Conservation (phyloP, 2,113 vertebrate species). For the Conger conger region DNA sequence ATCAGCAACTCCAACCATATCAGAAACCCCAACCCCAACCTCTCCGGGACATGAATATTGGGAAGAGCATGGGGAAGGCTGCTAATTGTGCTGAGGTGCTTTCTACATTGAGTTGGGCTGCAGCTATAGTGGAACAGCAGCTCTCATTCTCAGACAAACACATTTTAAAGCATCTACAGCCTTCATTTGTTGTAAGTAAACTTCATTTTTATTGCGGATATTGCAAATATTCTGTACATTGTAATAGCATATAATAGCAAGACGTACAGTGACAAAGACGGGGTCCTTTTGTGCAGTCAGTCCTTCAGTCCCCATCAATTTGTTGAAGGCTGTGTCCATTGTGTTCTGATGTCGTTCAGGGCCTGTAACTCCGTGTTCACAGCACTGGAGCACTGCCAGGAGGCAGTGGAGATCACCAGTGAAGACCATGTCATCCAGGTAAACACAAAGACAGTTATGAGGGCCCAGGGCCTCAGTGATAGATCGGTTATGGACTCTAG, state of each 20-base stretch:
- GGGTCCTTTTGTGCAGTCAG: neutral
- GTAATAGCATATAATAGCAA: neutral
- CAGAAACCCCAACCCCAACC: no score
- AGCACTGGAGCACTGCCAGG: conserved; percentile 89
- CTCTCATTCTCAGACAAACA: neutral
- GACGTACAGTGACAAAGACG: neutral
- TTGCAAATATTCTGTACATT: neutral
- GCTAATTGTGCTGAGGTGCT: neutral
- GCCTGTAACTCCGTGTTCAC: conserved; percentile 91
- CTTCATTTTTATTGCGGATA: no score
- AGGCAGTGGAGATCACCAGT: conserved; percentile 94
- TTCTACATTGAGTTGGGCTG: neutral
- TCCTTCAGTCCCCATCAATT: neutral
- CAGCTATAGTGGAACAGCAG: neutral
- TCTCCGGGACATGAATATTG: no score
- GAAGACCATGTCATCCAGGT: conserved; percentile 97
- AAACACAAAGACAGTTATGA: conserved; percentile 14
- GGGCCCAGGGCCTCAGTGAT: neutral
- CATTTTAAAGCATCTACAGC: neutral
- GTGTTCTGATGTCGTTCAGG: conserved; percentile 64
- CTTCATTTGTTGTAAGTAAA: neutral
- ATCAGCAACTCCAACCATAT: conserved; percentile 39
- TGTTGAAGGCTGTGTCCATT: neutral
- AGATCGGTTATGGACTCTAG: neutral
- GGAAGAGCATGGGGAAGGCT: neutral